Evolutionary conservation across 2,888 invertebrate species (phyloP).

Genomic region (Cephus runcator): DNA sequence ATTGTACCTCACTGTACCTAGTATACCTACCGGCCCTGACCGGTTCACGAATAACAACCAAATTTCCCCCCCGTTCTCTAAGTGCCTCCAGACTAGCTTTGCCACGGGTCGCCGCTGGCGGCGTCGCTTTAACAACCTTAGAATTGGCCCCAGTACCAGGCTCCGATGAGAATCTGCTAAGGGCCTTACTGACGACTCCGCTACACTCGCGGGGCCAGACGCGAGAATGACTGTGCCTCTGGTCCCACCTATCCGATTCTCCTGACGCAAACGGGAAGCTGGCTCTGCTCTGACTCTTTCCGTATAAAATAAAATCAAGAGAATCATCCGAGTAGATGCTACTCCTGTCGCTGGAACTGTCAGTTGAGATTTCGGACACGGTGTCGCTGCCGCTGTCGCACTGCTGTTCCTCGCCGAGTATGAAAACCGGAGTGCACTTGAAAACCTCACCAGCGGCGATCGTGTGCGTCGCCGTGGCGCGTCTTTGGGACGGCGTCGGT

Average conservation of each 20-base stretch:
- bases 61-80: slow-evolving; percentile 64
- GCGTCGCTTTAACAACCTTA: slow-evolving; percentile 7
- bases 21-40: slow-evolving; percentile 64
- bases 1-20: slow-evolving; percentile 67
- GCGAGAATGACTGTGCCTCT: slow-evolving; percentile 36
- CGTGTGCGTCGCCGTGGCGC: slow-evolving; percentile 63
- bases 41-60: slow-evolving; percentile 67
- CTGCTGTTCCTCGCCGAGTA: slow-evolving; percentile 62
- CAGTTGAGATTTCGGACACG: slow-evolving; percentile 67
- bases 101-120: slow-evolving; percentile 34
- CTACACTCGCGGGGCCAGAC: slow-evolving; percentile 65
- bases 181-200: slow-evolving; percentile 65
- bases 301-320: slow-evolving; percentile 63
- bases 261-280: slow-evolving; percentile 58
- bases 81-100: slow-evolving; percentile 63
- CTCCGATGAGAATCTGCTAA: slow-evolving; percentile 62
- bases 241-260: slow-evolving; percentile 56
- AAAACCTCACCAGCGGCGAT: slow-evolving; percentile 64
- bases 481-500: slow-evolving; percentile 40
- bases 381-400: slow-evolving; percentile 67
- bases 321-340: slow-evolving; percentile 68
- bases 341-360: slow-evolving; percentile 67
- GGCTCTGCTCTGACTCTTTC: slow-evolving; percentile 56
- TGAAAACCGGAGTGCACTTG: slow-evolving; percentile 64
- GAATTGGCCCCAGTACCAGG: slow-evolving; percentile 17